These are phyloP conservation scores for Hippasteria phrygiana DNA, from an alignment of 53 echinoderm and acorn worm genomes.

Conservation along the genomic window DNA sequence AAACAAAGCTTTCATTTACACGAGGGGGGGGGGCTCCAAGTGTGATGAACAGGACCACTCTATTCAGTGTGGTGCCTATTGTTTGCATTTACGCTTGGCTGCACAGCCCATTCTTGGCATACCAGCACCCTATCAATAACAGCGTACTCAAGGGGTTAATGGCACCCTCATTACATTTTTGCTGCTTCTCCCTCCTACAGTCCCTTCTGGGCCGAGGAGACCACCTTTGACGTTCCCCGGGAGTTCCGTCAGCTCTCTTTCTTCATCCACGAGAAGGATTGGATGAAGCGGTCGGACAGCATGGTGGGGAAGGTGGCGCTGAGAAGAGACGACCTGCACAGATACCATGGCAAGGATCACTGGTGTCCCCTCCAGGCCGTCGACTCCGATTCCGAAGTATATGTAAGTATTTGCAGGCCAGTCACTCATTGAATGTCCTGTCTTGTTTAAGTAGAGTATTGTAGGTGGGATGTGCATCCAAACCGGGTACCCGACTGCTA, in stretches of 20 bases:
- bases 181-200: constrained; percentile 53
- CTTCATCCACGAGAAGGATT: constrained; percentile 94
- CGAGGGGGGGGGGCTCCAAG: no score
- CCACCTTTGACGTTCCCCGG: constrained; percentile 93
- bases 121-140: not conserved
- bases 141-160: no score
- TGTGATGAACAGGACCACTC: no score
- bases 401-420: no score
- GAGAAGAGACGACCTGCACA: constrained; percentile 79
- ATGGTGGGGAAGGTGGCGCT: constrained; percentile 86
- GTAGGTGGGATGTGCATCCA: no score
- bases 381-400: constrained; percentile 95
- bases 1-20: no score
- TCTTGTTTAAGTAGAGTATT: no score
- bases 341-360: constrained; percentile 91
- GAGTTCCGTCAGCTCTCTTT: constrained; percentile 91
- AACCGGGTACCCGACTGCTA: no score
- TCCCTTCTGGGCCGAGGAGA: constrained; percentile 98
- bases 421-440: no score
- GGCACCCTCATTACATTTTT: not conserved
- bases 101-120: not conserved
- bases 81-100: no score
- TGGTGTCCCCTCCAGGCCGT: constrained; percentile 88
- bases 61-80: no score
- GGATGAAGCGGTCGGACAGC: constrained; percentile 85